Base-by-base conservation (phyloP, 2,888 invertebrate genomes). In the Drosophila engyochracea region DNA sequence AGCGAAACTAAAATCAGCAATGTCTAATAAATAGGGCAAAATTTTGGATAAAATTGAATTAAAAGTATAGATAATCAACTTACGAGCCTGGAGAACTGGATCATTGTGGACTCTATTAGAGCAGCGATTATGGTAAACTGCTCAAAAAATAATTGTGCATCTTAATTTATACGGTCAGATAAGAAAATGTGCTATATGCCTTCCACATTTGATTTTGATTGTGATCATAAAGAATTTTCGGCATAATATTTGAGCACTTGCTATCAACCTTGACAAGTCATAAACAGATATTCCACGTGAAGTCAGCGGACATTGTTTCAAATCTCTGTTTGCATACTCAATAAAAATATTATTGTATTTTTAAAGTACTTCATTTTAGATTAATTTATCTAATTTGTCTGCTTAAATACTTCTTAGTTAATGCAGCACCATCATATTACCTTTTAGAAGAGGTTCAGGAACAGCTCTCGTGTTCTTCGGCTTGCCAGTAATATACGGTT, bases 401-500 rank as follows among this genome's bases (percentile, higher is more conserved):
- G n/a, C n/a, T 41, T 5, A 10, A 41, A n/a, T 41, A 41, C 5
- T n/a, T 41, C 2, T n/a, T 41, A 41, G n/a, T 41, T 41, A 37
- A 41, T 41, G 41, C 41, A n/a, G 41, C n/a, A 51, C 19, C 4
- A n/a, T n/a, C 12, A 28, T 16, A n/a, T 3, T 6, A 28, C 35
- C 16, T n/a, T n/a, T n/a, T 14, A 22, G 9, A 59, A 22, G 7
- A 1, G 35, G 9, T 25, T 70, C 55, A 76, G n/a, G 55, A 60
- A 57, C 76, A 83, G 39, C 16, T 14, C 28, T 39, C 54, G n/a
- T 79, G 82, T 35, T 87, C 61, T 0, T 7, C 19, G 3, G 9
- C 3, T 2, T 0, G 5, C 39, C 85, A 87, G 0, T 0, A n/a
- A 69, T 87, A 41, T 73, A 87, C 3, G 63, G 31, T 0, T 30